Evolutionary conservation across 1,140 invertebrate species (phyloP).

Genomic region (Ips nitidus): DNA sequence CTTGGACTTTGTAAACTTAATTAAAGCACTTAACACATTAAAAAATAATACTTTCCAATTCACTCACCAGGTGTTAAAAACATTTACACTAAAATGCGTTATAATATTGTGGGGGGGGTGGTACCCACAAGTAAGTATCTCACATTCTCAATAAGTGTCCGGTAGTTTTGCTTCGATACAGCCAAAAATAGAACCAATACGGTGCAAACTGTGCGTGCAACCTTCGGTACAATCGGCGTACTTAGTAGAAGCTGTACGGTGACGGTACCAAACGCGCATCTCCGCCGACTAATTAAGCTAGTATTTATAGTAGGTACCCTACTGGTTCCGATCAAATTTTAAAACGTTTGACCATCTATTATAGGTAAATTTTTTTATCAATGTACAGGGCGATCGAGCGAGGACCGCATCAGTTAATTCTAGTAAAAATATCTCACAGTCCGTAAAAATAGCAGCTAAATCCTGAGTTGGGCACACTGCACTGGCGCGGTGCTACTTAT

Average conservation of each 20-base stretch:
- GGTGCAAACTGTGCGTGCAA: slow-evolving; percentile 18
- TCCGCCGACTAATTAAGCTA: no score
- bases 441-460: slow-evolving; percentile 52
- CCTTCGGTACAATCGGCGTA: background rate
- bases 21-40: no score
- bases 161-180: slow-evolving; percentile 23
- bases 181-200: slow-evolving; percentile 38
- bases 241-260: background rate
- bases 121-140: no score
- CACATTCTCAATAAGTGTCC: slow-evolving; percentile 10
- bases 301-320: slow-evolving; percentile 21
- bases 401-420: slow-evolving; percentile 42
- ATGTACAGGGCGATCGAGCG: slow-evolving; percentile 45
- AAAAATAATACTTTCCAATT: no score
- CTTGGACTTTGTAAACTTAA: no score
- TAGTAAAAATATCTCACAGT: slow-evolving; percentile 54
- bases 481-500: slow-evolving; percentile 44
- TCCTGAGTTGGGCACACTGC: slow-evolving; percentile 50
- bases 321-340: slow-evolving; percentile 33
- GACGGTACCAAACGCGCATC: background rate
- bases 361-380: slow-evolving; percentile 38
- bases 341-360: slow-evolving; percentile 35
- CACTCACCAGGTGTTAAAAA: no score
- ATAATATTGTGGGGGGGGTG: no score
- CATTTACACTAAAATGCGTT: no score